Conservation (phyloP, 2,113 vertebrate genomes). For the Aepyceros melampus region DNA sequence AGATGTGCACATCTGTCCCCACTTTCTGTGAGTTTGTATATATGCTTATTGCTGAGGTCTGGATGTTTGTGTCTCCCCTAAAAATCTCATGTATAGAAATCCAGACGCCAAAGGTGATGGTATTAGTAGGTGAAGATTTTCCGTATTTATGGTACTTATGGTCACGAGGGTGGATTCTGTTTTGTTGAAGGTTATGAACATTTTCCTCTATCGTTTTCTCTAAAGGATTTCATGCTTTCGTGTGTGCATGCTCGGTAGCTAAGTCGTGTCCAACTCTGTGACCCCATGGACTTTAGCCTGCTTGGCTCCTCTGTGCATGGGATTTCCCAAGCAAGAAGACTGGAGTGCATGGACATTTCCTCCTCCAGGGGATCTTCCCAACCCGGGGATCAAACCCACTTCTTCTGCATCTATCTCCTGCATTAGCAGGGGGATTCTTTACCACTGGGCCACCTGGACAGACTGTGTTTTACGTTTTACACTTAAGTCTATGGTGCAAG, state of each 20-base stretch:
- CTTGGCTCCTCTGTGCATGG: neutral
- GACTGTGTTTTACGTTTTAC: neutral
- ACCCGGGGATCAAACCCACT: neutral
- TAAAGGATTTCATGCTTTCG: neutral
- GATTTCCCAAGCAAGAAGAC: neutral
- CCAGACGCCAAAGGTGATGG: neutral
- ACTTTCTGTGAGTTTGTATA: neutral
- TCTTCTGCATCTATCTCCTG: neutral
- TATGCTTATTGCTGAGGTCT: neutral
- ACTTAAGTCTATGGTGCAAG: neutral
- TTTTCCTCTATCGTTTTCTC: neutral
- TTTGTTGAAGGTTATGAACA: neutral
- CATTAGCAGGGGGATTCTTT: neutral
- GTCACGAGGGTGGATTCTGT: neutral
- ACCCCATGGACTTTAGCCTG: neutral
- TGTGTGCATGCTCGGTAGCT: neutral
- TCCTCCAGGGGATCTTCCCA: neutral
- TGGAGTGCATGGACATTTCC: neutral
- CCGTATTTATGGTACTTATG: accelerated
- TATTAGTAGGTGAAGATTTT: neutral
- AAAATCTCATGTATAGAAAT: neutral
- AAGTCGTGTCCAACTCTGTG: neutral
- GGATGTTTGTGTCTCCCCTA: neutral
- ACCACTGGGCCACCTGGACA: neutral
- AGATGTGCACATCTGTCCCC: neutral